Evolutionary conservation across 2,113 vertebrate species (phyloP).

Genomic region (Oncorhynchus nerka): DNA sequence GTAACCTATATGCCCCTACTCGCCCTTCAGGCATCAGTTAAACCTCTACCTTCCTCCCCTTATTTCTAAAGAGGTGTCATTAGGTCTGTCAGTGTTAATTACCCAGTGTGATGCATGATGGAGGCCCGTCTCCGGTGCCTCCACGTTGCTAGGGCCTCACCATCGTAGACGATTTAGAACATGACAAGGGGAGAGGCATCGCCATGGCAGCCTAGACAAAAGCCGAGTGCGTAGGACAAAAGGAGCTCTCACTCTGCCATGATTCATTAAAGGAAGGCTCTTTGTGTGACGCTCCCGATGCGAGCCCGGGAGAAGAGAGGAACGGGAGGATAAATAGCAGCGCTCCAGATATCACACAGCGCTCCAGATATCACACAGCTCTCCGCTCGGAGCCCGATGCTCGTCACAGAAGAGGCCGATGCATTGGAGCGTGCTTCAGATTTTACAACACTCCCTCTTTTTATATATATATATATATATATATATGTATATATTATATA

Average conservation of each 20-base stretch:
- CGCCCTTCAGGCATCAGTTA: neutral
- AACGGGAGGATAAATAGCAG: neutral
- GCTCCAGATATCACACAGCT: neutral
- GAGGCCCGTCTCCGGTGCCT: neutral
- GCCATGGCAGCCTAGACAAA: conserved; percentile 1
- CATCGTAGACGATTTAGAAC: neutral
- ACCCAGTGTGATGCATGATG: no score
- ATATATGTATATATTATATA: no score
- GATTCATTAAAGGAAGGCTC: conserved; percentile 11
- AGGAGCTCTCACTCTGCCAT: neutral
- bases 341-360: neutral
- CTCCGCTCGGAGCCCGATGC: neutral
- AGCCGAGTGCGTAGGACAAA: neutral
- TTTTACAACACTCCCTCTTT: neutral
- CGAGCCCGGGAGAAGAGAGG: neutral
- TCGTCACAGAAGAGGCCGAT: neutral
- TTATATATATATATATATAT: no score
- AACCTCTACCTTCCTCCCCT: neutral
- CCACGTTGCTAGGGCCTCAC: neutral
- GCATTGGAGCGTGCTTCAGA: neutral
- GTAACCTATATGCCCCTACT: no score
- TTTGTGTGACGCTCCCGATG: no score
- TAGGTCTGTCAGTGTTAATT: neutral
- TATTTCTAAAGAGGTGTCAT: neutral
- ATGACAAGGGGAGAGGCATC: neutral